Percentiles rank a stretch among this genome's conserved stretches.
phyloP scores from a whole-genome alignment of 2,113 vertebrate genomes.

The Oxyruncus cristatus region DNA sequence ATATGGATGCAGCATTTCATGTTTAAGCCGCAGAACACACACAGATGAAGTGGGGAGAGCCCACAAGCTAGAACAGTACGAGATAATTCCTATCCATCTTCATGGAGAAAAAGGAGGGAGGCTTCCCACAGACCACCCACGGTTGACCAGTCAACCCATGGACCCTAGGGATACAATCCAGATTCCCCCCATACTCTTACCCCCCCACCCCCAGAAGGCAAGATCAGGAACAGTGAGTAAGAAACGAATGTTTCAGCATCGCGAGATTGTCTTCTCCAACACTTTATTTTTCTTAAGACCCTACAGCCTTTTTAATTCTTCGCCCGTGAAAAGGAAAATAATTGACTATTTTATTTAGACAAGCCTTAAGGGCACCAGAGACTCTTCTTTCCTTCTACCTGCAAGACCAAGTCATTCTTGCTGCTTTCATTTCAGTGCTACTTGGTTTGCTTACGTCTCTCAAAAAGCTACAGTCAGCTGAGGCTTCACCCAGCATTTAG shows the following conservation, averaged over 20 bases:
- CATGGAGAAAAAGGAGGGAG: fast-evolving
- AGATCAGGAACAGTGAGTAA: neutral
- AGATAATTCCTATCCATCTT: neutral
- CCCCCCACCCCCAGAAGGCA: neutral
- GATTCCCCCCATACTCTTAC: neutral
- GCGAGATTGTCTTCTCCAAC: neutral
- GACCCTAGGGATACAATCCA: neutral
- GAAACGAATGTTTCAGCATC: neutral
- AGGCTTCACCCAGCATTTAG: neutral
- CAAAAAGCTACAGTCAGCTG: neutral
- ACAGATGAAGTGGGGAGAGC: neutral
- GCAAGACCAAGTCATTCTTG: neutral
- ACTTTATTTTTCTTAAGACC: neutral
- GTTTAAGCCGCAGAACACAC: neutral
- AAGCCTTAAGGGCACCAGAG: neutral
- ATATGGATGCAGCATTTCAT: neutral
- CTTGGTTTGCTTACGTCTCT: neutral
- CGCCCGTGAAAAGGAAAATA: neutral
- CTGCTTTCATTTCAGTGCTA: neutral
- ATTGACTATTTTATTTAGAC: neutral
- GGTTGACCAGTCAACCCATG: neutral
- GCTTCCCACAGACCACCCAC: neutral
- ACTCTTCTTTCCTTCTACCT: neutral
- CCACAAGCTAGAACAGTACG: neutral
- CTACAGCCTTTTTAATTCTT: neutral